Evolutionary conservation across 2,797 vertebrate genomes (phyloP).

Genomic region (Clamator glandarius): DNA sequence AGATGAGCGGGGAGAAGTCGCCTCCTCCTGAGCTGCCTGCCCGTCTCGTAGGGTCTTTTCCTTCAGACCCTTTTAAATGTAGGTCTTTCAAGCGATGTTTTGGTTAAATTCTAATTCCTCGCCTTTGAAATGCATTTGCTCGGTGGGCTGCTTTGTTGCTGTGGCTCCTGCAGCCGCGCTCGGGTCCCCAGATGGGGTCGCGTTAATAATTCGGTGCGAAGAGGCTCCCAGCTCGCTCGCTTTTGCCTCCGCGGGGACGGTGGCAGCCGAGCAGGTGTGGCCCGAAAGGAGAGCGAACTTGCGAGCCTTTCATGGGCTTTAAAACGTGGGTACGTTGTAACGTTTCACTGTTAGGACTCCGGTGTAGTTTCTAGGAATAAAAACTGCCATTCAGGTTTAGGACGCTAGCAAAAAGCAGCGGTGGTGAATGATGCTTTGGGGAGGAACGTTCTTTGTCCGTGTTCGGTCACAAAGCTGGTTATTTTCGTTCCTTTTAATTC

Average conservation of each 20-base stretch:
- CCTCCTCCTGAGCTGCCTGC: background rate
- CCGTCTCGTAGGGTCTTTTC: background rate
- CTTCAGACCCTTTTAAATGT: background rate
- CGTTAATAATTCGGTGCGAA: background rate
- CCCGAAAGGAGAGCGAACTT: background rate
- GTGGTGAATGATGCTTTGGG: background rate
- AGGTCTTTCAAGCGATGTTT: background rate
- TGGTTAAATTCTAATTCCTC: background rate
- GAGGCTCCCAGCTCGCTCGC: background rate
- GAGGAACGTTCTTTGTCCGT: rapidly evolving
- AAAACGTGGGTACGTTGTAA: background rate
- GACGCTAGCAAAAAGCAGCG: background rate
- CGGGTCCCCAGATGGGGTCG: background rate
- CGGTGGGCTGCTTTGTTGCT: background rate
- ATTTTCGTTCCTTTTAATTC: background rate
- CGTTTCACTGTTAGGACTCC: rapidly evolving
- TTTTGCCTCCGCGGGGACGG: background rate
- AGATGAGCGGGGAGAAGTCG: background rate
- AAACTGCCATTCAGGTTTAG: rapidly evolving
- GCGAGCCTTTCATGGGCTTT: background rate
- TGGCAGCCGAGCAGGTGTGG: background rate
- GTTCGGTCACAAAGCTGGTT: background rate
- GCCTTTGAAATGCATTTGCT: background rate
- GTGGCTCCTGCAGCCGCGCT: background rate
- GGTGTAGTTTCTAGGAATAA: background rate